Evolutionary conservation across 2,888 invertebrate species (phyloP), one percentile per base, ranked within the genome.

Genomic region (Lepidochitona cinerea): DNA sequence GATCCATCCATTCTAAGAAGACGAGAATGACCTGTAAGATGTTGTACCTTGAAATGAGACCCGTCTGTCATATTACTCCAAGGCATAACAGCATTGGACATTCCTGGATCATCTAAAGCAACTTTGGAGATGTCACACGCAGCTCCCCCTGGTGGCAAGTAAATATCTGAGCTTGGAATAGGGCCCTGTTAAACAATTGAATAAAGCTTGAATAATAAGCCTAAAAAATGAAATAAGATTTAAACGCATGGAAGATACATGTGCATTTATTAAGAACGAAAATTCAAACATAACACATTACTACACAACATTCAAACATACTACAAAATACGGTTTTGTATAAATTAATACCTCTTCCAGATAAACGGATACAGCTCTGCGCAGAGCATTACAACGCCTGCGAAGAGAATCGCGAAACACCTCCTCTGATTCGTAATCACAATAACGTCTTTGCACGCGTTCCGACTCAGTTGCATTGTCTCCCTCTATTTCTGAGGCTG

Each of bases 271-370:
- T n/a, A n/a, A n/a, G n/a, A n/a, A n/a, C n/a, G n/a, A n/a, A n/a
- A n/a, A n/a, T n/a, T n/a, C n/a, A n/a, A n/a, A n/a, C n/a, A n/a
- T n/a, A n/a, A n/a, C n/a, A n/a, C n/a, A n/a, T n/a, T n/a, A n/a
- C n/a, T n/a, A n/a, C n/a, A n/a, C n/a, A n/a, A n/a, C n/a, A n/a
- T n/a, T n/a, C n/a, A n/a, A n/a, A n/a, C n/a, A n/a, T n/a, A n/a
- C n/a, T n/a, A n/a, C n/a, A n/a, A n/a, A n/a, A n/a, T n/a, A n/a
- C n/a, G n/a, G n/a, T n/a, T n/a, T n/a, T n/a, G n/a, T n/a, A n/a
- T n/a, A n/a, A n/a, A n/a, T n/a, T n/a, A n/a, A n/a, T n/a, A 68
- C 68, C 49, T 68, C 68, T n/a, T 68, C 68, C 68, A 68, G 18
- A 18, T 68, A 68, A 9, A 68, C 68, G 18, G 37, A 41, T 1